A percentile compares a stretch with the other conserved stretches of the same genome.
Evolutionary conservation across 2,888 invertebrate genomes (phyloP).

Genomic region (Perithous albicinctus): DNA sequence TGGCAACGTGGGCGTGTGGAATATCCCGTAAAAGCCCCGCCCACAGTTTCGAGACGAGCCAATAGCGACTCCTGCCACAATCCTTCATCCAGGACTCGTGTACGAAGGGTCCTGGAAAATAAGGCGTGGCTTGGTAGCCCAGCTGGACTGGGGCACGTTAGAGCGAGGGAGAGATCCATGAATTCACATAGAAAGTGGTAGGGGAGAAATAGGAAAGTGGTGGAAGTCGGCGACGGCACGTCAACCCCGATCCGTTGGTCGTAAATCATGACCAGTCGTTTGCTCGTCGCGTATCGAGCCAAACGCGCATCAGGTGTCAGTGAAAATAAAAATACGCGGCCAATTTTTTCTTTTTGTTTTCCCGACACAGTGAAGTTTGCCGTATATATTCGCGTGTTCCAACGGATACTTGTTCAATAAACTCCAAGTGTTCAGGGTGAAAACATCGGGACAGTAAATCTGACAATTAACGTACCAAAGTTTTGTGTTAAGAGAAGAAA

Average conservation of each 20-base stretch:
- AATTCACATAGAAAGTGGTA: slow-evolving; percentile 59
- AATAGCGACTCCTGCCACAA: slow-evolving; percentile 44
- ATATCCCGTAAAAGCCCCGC: slow-evolving; percentile 62
- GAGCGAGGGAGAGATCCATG: slow-evolving; percentile 22
- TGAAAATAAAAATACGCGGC: background rate
- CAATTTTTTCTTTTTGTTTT: background rate
- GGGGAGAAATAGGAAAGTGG: slow-evolving; percentile 58
- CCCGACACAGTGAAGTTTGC: background rate
- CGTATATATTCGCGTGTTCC: background rate
- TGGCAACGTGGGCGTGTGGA: slow-evolving; percentile 70
- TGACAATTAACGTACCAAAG: background rate
- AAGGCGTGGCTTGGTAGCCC: slow-evolving; percentile 59
- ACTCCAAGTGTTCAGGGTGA: slow-evolving; percentile 3
- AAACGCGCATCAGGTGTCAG: slow-evolving; percentile 68
- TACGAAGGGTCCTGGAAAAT: slow-evolving; percentile 64
- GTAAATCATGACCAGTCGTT: slow-evolving; percentile 84
- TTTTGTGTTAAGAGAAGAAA: slow-evolving; percentile 6
- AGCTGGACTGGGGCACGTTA: slow-evolving; percentile 25
- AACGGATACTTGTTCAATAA: background rate
- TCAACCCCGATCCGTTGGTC: slow-evolving; percentile 73
- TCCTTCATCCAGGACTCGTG: slow-evolving; percentile 50
- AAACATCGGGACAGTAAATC: background rate
- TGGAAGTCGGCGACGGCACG: slow-evolving; percentile 64
- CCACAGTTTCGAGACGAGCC: slow-evolving; percentile 58
- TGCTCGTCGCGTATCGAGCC: slow-evolving; percentile 77